These are phyloP conservation scores for Nyctibius grandis DNA, from an alignment of 2,797 vertebrate genomes.

Conservation along the genomic window DNA sequence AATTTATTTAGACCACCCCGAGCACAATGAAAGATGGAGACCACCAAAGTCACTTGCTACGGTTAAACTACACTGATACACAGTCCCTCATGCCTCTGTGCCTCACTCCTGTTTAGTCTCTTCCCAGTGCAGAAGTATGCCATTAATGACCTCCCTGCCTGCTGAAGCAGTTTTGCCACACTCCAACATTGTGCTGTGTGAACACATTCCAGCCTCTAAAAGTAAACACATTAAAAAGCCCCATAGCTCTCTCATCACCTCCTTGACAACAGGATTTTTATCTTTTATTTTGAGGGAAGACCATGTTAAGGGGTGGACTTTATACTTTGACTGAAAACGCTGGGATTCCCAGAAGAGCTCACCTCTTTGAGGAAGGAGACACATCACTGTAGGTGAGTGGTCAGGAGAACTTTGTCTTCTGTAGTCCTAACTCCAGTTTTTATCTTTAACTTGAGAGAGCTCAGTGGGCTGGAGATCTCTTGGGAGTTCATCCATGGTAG, in stretches of 20 bases:
- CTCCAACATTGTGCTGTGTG: not conserved
- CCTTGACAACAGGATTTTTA: not conserved
- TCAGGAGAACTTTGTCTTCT: not conserved
- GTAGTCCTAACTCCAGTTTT: not conserved
- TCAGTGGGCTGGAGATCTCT: not conserved
- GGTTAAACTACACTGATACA: slow-evolving; percentile 2
- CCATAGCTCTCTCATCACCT: slow-evolving; percentile 4
- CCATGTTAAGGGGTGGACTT: not conserved
- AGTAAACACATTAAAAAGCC: slow-evolving; percentile 10
- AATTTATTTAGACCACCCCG: slow-evolving; percentile 46
- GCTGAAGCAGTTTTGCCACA: not conserved
- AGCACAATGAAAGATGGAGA: not conserved
- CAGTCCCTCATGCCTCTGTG: not conserved
- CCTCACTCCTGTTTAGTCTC: slow-evolving; percentile 29
- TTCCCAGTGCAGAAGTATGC: not conserved
- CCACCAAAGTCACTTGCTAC: slow-evolving; percentile 36
- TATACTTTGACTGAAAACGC: not conserved
- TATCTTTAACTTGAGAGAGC: not conserved
- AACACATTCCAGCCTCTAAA: slow-evolving; percentile 24
- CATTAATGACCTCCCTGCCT: not conserved
- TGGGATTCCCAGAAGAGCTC: not conserved
- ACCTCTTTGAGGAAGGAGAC: not conserved
- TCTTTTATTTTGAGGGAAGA: not conserved
- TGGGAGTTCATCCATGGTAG: not conserved
- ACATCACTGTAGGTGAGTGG: not conserved